Conservation (phyloP, 2,797 vertebrate genomes). For the Leucoraja ocellata region DNA sequence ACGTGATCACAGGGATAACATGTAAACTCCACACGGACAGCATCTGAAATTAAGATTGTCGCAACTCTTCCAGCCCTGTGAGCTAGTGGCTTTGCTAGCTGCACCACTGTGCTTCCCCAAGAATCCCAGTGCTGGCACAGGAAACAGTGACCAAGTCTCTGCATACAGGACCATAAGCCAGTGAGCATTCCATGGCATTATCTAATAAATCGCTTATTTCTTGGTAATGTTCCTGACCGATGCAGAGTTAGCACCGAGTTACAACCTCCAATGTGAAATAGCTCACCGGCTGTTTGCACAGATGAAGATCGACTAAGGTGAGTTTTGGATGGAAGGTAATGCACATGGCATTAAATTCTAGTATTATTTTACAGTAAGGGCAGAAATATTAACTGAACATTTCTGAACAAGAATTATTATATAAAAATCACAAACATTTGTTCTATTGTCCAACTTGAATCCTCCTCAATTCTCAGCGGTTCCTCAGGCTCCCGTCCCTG, state of each 20-base stretch:
- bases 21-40: too few relatives aligned
- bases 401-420: not conserved
- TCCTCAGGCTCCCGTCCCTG: conserved; percentile 80
- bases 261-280: not conserved
- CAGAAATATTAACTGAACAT: not conserved
- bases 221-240: not conserved
- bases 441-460: conserved; percentile 66
- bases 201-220: not conserved
- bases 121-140: too few relatives aligned
- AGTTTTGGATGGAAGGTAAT: not conserved
- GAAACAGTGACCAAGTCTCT: too few relatives aligned
- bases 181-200: not conserved
- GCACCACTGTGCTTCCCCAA: too few relatives aligned
- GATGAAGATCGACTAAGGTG: not conserved
- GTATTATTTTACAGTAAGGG: not conserved
- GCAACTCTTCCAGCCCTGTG: too few relatives aligned
- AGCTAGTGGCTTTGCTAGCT: too few relatives aligned
- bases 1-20: too few relatives aligned
- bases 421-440: conserved; percentile 61
- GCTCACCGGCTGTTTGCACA: not conserved
- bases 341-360: not conserved
- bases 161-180: not conserved
- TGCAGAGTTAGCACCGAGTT: not conserved
- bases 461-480: conserved; percentile 85
- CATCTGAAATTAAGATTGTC: too few relatives aligned